These are phyloP conservation scores for Aleadryas rufinucha DNA, from an alignment of 2,113 vertebrate species.

Conservation along the genomic window DNA sequence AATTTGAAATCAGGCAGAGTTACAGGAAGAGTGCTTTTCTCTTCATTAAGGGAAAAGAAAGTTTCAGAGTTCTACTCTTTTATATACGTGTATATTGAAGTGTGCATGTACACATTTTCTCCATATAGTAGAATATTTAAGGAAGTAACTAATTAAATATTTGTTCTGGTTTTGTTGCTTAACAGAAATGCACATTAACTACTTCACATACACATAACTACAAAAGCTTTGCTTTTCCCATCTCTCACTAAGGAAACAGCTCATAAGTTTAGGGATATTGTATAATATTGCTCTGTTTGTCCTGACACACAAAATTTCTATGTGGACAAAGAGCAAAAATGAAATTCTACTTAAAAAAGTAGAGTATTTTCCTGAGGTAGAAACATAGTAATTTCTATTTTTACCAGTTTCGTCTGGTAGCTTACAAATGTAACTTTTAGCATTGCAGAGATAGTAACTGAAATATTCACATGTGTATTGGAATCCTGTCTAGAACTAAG, in stretches of 20 bases:
- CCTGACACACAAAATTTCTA: background rate
- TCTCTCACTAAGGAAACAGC: background rate
- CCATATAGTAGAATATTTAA: background rate
- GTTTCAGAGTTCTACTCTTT: background rate
- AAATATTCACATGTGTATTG: background rate
- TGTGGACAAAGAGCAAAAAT: background rate
- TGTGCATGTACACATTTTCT: background rate
- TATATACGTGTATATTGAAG: background rate
- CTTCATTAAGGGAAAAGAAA: background rate
- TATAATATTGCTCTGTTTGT: background rate
- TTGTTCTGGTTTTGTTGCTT: background rate
- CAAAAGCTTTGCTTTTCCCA: constrained; percentile 1
- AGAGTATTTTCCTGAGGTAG: background rate
- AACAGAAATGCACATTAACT: background rate
- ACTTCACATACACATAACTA: too few relatives aligned
- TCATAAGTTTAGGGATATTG: background rate
- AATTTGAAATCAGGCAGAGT: background rate
- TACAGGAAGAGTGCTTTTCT: background rate
- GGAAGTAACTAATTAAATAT: background rate
- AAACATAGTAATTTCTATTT: background rate
- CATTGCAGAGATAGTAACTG: background rate
- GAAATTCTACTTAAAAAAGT: background rate
- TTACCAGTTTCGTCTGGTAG: background rate
- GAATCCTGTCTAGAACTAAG: background rate
- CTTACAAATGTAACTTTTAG: background rate